Conservation (phyloP, 2,888 invertebrate species). For the Seira musarum region DNA sequence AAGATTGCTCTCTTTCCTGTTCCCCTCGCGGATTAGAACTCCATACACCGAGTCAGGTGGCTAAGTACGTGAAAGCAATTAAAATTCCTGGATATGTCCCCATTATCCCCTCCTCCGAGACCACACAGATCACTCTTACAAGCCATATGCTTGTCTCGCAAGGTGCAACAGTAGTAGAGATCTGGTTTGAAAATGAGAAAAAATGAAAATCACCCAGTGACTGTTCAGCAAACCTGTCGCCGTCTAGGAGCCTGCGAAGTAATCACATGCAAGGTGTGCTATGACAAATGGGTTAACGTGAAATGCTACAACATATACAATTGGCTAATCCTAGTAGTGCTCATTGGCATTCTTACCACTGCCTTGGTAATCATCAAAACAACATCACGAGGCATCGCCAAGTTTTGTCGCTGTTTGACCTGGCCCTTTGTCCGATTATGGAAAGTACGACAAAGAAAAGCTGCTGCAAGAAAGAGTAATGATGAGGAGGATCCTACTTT, state of each 20-base stretch:
- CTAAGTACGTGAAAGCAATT: constrained; percentile 26
- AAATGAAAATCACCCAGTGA: constrained; percentile 16
- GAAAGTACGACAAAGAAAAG: background rate
- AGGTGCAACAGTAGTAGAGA: constrained; percentile 3
- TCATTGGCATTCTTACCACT: background rate
- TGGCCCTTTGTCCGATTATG: constrained; percentile 3
- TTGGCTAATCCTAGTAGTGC: constrained; percentile 11
- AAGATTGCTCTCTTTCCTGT: constrained; percentile 22
- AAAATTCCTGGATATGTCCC: constrained; percentile 51
- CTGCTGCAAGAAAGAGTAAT: background rate
- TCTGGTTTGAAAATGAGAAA: constrained; percentile 46
- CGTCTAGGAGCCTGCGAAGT: constrained; percentile 14
- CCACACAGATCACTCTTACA: constrained; percentile 5
- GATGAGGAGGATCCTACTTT: background rate
- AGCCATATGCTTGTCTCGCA: constrained; percentile 31
- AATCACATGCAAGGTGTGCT: constrained; percentile 33
- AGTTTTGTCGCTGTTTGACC: background rate
- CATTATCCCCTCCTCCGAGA: background rate
- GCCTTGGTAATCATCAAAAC: background rate
- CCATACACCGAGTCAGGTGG: background rate
- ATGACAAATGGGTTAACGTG: constrained; percentile 31
- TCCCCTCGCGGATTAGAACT: constrained; percentile 17
- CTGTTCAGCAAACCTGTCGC: constrained; percentile 6
- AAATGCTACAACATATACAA: constrained; percentile 20
- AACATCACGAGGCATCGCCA: background rate